phyloP scores from a whole-genome alignment of 1,140 invertebrate species.

The Calephelis virginiensis region DNA sequence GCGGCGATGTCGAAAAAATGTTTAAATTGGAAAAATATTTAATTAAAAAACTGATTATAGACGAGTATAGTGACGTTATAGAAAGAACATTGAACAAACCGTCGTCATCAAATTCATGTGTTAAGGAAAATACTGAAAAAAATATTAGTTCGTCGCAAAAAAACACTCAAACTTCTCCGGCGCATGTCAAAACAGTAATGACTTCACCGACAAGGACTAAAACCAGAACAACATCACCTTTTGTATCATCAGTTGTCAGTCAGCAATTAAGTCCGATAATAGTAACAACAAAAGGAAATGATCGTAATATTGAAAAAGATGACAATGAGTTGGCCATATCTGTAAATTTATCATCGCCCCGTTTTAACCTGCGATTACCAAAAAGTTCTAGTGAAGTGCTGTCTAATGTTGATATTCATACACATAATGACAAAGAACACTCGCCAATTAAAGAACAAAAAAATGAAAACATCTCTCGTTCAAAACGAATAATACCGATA shows the following conservation, averaged over 20 bases:
- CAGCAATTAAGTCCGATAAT: slow-evolving; percentile 65
- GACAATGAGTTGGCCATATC: slow-evolving; percentile 55
- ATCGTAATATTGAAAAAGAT: slow-evolving; percentile 38
- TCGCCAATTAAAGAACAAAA: background rate
- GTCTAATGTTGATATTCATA: slow-evolving; percentile 39
- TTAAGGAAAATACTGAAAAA: slow-evolving; percentile 31
- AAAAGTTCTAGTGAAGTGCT: slow-evolving; percentile 51
- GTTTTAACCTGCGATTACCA: slow-evolving; percentile 66
- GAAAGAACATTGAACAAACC: slow-evolving; percentile 58
- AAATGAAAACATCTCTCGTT: background rate
- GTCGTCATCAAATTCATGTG: slow-evolving; percentile 47
- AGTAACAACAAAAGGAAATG: slow-evolving; percentile 35
- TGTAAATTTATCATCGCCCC: slow-evolving; percentile 67
- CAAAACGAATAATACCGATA: slow-evolving; percentile 26
- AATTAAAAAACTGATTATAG: slow-evolving; percentile 65
- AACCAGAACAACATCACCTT: slow-evolving; percentile 67
- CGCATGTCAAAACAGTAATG: slow-evolving; percentile 66
- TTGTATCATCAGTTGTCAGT: slow-evolving; percentile 46
- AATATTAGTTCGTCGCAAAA: slow-evolving; percentile 54
- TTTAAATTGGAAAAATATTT: slow-evolving; percentile 67
- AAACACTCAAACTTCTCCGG: slow-evolving; percentile 71
- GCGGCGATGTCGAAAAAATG: slow-evolving; percentile 52
- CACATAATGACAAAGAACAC: background rate
- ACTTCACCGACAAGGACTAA: slow-evolving; percentile 66
- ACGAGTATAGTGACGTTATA: slow-evolving; percentile 63